Conservation (phyloP, 2,113 vertebrate species). For the Crotophaga sulcirostris region DNA sequence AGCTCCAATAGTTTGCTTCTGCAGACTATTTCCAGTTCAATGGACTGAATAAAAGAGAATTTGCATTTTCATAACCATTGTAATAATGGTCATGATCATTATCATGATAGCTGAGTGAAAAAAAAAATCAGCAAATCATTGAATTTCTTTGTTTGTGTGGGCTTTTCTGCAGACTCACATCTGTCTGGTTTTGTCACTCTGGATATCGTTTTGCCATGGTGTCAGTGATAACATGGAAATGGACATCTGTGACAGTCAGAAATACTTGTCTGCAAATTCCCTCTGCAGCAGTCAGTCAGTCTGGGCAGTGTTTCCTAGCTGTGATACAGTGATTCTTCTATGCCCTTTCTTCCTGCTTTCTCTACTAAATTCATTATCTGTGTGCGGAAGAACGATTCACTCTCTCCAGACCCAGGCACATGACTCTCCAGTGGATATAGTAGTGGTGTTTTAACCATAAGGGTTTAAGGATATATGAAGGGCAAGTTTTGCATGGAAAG, state of each 20-base stretch:
- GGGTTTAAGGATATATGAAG: not conserved
- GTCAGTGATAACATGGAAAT: not conserved
- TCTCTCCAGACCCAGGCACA: not conserved
- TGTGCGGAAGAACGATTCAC: not conserved
- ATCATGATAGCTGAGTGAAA: not conserved
- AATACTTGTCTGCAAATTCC: not conserved
- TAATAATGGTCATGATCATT: conserved; percentile 31
- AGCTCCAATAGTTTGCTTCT: not conserved
- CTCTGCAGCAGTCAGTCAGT: not conserved
- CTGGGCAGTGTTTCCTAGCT: not conserved
- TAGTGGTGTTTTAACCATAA: not conserved
- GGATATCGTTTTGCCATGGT: not conserved
- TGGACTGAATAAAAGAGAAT: conserved; percentile 35
- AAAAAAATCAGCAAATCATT: not conserved
- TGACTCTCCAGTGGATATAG: not conserved
- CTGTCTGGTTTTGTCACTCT: conserved; percentile 38
- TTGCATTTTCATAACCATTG: conserved; percentile 58
- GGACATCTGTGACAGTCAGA: not conserved
- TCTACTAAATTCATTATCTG: not conserved
- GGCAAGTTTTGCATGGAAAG: not conserved
- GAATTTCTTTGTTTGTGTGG: not conserved
- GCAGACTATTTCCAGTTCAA: conserved; percentile 37
- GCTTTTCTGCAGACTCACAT: conserved; percentile 27
- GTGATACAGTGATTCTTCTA: not conserved
- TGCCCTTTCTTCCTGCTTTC: not conserved